Evolutionary conservation across 2,888 invertebrate genomes (phyloP).

Genomic region (Sesamia inferens): DNA sequence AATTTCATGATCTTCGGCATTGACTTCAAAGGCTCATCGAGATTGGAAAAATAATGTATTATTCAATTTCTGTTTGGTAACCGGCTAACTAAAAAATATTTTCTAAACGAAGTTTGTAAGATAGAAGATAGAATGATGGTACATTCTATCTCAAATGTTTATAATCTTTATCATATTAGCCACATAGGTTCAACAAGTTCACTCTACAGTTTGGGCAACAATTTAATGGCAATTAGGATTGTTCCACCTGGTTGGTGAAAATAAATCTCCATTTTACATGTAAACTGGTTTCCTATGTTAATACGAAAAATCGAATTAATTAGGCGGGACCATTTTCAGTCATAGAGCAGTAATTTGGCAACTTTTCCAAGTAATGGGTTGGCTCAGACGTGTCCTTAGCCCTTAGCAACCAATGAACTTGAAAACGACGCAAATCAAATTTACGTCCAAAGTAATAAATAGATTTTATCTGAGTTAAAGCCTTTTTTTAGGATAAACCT

Average conservation of each 20-base stretch:
- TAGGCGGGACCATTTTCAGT: conserved; percentile 50
- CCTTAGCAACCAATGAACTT: conserved; percentile 50
- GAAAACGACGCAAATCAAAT: conserved; percentile 57
- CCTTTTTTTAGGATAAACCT: background rate
- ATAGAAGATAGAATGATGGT: too few species aligned
- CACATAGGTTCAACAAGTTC: conserved; percentile 13
- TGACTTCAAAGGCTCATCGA: background rate
- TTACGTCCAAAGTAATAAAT: conserved; percentile 34
- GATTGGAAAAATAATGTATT: background rate
- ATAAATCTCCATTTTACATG: conserved; percentile 65
- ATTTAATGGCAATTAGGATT: conserved; percentile 63
- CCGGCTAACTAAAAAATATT: background rate
- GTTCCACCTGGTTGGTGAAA: conserved; percentile 43
- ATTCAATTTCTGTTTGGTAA: background rate
- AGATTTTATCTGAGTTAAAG: conserved; percentile 24
- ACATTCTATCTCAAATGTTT: background rate
- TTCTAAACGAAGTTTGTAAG: background rate
- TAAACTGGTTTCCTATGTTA: conserved; percentile 67
- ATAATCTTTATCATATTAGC: background rate
- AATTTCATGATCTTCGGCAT: background rate
- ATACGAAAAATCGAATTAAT: conserved; percentile 64
- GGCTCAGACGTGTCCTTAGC: conserved; percentile 45
- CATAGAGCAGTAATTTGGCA: conserved; percentile 36
- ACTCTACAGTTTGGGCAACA: conserved; percentile 23
- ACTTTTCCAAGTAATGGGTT: conserved; percentile 47